phyloP scores from a whole-genome alignment of 1,140 invertebrate species.

The Heliothis virescens region DNA sequence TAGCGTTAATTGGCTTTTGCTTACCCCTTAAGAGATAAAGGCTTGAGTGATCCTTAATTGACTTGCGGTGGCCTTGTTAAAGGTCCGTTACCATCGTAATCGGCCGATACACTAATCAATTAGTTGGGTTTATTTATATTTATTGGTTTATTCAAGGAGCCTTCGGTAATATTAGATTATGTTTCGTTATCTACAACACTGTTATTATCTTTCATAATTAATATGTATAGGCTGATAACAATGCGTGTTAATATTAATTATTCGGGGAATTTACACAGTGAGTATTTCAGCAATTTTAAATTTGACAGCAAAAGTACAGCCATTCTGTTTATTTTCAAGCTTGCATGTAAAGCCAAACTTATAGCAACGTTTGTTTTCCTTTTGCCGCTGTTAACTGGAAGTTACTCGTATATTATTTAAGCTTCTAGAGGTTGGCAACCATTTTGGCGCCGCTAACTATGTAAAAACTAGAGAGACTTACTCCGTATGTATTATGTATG shows the following conservation, averaged over 20 bases:
- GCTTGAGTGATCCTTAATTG: slow-evolving; percentile 41
- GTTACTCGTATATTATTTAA: slow-evolving; percentile 25
- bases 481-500: not conserved
- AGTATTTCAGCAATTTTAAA: not conserved
- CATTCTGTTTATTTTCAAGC: slow-evolving; percentile 7
- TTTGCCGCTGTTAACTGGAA: slow-evolving; percentile 18
- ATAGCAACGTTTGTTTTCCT: slow-evolving; percentile 20
- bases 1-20: slow-evolving; percentile 46
- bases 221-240: not conserved
- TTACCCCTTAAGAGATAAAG: slow-evolving; percentile 40
- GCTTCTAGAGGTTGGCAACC: slow-evolving; percentile 14
- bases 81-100: not conserved
- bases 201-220: not conserved
- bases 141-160: not conserved
- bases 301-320: not conserved
- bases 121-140: slow-evolving; percentile 13
- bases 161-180: not conserved
- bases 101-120: slow-evolving; percentile 23
- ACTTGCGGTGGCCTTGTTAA: slow-evolving; percentile 21
- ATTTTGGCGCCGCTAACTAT: slow-evolving; percentile 7
- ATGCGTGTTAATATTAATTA: too few species aligned
- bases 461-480: slow-evolving; percentile 17
- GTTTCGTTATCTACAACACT: too few species aligned
- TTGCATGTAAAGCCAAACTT: slow-evolving; percentile 10
- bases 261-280: not conserved